These are phyloP conservation scores for Coracopsis vasa DNA, from an alignment of 2,113 vertebrate species.

Conservation along the genomic window DNA sequence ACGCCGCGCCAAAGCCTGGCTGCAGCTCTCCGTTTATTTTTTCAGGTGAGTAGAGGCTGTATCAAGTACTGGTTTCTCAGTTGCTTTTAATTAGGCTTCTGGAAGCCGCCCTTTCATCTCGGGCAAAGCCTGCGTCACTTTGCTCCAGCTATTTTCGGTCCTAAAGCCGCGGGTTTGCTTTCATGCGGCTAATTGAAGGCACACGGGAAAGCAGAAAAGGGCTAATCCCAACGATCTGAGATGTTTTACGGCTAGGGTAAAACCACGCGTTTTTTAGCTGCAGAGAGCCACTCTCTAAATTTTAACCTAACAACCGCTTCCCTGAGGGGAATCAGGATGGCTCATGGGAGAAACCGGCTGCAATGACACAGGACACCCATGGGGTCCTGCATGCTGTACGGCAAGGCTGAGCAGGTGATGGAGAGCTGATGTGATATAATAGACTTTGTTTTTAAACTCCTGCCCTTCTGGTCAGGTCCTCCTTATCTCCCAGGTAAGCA, in stretches of 20 bases:
- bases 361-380: neutral
- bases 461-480: neutral
- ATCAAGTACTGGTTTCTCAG: slow-evolving; percentile 86
- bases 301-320: slow-evolving; percentile 50
- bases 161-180: slow-evolving; percentile 80
- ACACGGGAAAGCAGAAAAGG: slow-evolving; percentile 78
- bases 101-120: slow-evolving; percentile 86
- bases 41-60: slow-evolving; percentile 91
- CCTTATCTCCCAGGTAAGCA: neutral
- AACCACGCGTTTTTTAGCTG: slow-evolving; percentile 69
- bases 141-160: slow-evolving; percentile 79
- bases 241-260: slow-evolving; percentile 74
- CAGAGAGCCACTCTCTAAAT: slow-evolving; percentile 65
- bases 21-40: slow-evolving; percentile 87
- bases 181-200: slow-evolving; percentile 84
- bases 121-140: slow-evolving; percentile 79
- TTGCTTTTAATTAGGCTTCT: slow-evolving; percentile 94
- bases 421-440: neutral
- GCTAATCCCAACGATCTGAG: slow-evolving; percentile 75
- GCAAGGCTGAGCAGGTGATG: neutral
- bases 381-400: rapidly evolving
- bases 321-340: neutral
- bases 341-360: neutral
- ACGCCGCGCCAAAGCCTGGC: slow-evolving; percentile 66
- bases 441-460: neutral